Evolutionary conservation across 2,888 invertebrate species (phyloP), one percentile per base, ranked within the genome.

Genomic region (Trachelus tabidus): DNA sequence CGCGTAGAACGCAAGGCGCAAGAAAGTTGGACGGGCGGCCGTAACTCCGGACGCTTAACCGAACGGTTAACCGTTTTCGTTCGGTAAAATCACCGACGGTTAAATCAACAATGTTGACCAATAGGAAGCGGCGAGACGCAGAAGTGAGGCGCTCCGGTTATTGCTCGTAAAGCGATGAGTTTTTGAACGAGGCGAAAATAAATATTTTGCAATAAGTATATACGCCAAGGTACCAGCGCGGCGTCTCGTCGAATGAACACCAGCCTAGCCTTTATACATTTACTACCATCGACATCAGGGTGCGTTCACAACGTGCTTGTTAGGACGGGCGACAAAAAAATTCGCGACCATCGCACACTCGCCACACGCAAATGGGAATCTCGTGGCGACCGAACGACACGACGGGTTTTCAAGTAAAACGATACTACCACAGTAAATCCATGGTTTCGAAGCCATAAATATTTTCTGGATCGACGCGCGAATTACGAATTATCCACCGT

Each of bases 31-130:
- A 77, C 81, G 75, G 74, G 68, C 74, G 74, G 85, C 84, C 86
- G 84, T 87, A 87, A 87, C 84, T 87, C 77, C 75, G 82, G 77
- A 84, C 83, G 82, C 84, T 86, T 87, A 85, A 87, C 81, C 85
- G 83, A 23, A 80, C 85, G 80, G 81, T 81, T 83, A 80, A 82
- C 82, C 82, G 79, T 82, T 85, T 86, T 85, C 83, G 85, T 81
- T 80, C 79, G 79, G 83, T 85, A 85, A 87, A 88, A 86, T 79
- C 83, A 82, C 82, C 83, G 84, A 83, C 81, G 83, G 85, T 87
- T 87, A 84, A 88, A 86, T 87, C 87, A 87, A 87, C 87, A 87
- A 86, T 30, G 35, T 23, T 40, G 34, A 78, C 75, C 73, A 83
- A 85, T 71, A 71, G 71, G 33, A 34, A 34, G 76, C 75, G 74